A percentile compares a stretch with the other conserved stretches of the same genome.
Evolutionary conservation across 2,797 vertebrate species (phyloP).

Genomic region (Artibeus lituratus): DNA sequence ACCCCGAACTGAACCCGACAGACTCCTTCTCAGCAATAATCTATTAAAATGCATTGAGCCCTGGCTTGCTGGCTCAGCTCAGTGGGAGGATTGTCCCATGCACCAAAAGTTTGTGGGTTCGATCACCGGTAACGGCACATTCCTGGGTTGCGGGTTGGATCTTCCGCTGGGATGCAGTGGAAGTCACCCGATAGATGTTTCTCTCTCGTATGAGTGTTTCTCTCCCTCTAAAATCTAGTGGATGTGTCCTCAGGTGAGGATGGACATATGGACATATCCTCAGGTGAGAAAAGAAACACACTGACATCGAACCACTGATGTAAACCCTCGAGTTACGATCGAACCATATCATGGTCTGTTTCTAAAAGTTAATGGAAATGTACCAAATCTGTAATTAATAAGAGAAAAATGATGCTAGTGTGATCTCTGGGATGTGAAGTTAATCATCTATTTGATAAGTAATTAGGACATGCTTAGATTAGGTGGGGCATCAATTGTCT

Average conservation of each 20-base stretch:
- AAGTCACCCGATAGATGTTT: too few relatives aligned
- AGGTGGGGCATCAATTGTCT: neutral
- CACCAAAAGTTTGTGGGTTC: too few relatives aligned
- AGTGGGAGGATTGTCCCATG: too few relatives aligned
- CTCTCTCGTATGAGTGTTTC: too few relatives aligned
- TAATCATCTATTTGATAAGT: constrained; percentile 7
- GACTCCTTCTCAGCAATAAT: neutral
- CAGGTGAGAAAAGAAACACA: too few relatives aligned
- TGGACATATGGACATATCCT: too few relatives aligned
- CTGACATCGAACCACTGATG: neutral
- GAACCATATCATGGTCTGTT: neutral
- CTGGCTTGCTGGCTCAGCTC: neutral
- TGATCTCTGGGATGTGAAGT: neutral
- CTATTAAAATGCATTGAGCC: neutral
- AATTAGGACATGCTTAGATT: constrained; percentile 37
- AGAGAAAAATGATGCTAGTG: neutral
- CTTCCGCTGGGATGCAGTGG: too few relatives aligned
- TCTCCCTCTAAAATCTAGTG: too few relatives aligned
- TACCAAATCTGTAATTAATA: constrained; percentile 7
- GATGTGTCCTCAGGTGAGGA: too few relatives aligned
- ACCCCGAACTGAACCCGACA: neutral
- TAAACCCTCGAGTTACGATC: neutral
- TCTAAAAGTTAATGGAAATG: neutral
- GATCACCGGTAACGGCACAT: too few relatives aligned
- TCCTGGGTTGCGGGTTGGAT: too few relatives aligned